phyloP scores from a whole-genome alignment of 2,113 vertebrate genomes.

The Scalopus aquaticus region DNA sequence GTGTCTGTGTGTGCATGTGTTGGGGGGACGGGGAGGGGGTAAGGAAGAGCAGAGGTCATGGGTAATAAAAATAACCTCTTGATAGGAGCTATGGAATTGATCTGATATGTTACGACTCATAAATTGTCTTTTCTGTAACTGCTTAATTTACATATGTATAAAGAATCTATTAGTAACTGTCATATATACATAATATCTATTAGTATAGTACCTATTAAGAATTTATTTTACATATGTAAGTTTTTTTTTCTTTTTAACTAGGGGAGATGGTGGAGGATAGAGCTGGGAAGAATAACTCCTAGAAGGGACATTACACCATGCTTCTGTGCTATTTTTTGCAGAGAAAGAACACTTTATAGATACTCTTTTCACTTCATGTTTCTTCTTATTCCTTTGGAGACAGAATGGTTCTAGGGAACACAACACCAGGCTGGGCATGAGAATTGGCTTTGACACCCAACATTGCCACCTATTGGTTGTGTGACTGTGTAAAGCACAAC shows the following conservation, averaged over 20 bases:
- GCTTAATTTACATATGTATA: too few relatives aligned
- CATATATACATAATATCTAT: too few relatives aligned
- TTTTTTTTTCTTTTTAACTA: background rate
- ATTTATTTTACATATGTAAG: background rate
- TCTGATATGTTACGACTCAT: background rate
- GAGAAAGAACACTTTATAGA: background rate
- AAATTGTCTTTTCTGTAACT: too few relatives aligned
- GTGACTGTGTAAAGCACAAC: background rate
- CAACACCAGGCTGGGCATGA: background rate
- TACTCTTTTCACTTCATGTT: background rate
- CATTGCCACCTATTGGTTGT: background rate
- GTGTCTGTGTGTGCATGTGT: background rate
- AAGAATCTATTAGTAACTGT: too few relatives aligned
- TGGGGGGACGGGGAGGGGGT: too few relatives aligned
- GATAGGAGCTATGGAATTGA: background rate
- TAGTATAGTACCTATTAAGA: too few relatives aligned
- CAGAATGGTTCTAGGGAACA: background rate
- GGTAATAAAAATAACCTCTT: conserved; percentile 79
- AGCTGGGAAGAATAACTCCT: background rate
- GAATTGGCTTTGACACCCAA: background rate
- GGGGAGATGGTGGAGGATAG: background rate
- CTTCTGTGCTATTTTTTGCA: background rate
- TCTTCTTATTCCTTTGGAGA: background rate
- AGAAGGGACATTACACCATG: background rate
- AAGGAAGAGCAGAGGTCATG: conserved; percentile 79